Evolutionary conservation across 2,113 vertebrate genomes (phyloP).

Genomic region (Corythaixoides concolor): DNA sequence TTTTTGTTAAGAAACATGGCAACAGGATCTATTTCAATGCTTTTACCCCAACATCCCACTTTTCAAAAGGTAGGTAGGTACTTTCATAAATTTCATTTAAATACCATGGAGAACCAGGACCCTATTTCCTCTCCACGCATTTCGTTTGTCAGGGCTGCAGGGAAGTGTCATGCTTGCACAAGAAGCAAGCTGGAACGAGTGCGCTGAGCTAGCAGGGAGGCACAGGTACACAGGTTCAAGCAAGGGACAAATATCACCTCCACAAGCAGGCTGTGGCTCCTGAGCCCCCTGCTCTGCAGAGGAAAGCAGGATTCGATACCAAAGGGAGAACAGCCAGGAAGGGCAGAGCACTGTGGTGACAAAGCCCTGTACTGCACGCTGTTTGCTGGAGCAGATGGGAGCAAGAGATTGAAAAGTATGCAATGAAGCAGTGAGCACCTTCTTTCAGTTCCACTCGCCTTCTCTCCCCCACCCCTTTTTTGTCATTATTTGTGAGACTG

Average conservation of each 20-base stretch:
- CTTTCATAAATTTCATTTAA: background rate
- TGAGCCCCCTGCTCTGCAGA: background rate
- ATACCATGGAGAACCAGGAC: background rate
- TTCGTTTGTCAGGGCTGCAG: background rate
- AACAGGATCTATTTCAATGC: background rate
- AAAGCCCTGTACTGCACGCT: rapidly evolving
- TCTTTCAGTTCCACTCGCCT: background rate
- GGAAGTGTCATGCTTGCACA: background rate
- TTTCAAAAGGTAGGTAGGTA: background rate
- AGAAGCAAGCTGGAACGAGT: background rate
- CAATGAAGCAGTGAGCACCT: background rate
- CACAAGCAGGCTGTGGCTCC: background rate
- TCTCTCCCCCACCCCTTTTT: background rate
- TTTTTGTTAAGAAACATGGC: constrained; percentile 14
- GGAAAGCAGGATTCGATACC: background rate
- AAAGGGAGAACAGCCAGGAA: background rate
- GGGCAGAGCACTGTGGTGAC: background rate
- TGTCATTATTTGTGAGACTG: background rate
- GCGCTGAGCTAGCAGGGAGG: background rate
- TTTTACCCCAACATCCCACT: background rate
- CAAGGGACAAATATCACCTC: background rate
- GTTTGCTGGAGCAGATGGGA: background rate
- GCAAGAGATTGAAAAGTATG: background rate
- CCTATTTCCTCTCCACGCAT: background rate
- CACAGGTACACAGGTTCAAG: background rate